Evolutionary conservation across 2,888 invertebrate genomes (phyloP), one percentile per base, ranked within the genome.

Genomic region (Callimorpha dominula): DNA sequence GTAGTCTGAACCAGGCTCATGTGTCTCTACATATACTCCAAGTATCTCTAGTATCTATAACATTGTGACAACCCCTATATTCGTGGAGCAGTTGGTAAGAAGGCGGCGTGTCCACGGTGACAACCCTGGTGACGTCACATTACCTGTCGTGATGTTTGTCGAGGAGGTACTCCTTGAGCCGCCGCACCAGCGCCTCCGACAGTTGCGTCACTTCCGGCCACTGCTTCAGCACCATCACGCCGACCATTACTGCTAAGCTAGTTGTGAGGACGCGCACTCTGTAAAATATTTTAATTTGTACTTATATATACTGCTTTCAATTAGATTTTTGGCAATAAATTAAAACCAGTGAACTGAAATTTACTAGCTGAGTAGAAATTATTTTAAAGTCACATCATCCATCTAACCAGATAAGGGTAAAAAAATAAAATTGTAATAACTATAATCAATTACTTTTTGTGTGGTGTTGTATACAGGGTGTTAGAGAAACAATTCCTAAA

Each of bases 141-240:
- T 95, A 95, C 95, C 95, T 95, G 92, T 95, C 94, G 86, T 89
- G 90, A 79, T 96, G 97, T 90, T 97, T 97, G 89, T 97, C 97
- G 86, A 97, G 97, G 81, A 98, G 94, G 87, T 97, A 97, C 94
- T 98, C 97, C 92, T 98, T 98, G 88, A 98, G 96, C 86, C 97
- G 96, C 85, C 97, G 96, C 95, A 98, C 96, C 80, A 98, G 96
- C 85, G 98, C 98, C 80, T 97, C 97, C 40, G 98, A 98, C 81
- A 98, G 97, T 87, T 98, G 98, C 90, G 97, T 96, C 84, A 98
- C 97, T 92, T 98, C 98, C 71, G 98, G 98, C 98, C 98, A 98
- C 90, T 98, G 98, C 89, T 98, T 97, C 90, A 98, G 96, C 84
- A 98, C 97, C 96, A 98, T 97, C 85, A 98, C 97, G 85, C 98